These are phyloP conservation scores for Pseudobourletiella spinata DNA, from an alignment of 1,140 invertebrate species.

Conservation along the genomic window DNA sequence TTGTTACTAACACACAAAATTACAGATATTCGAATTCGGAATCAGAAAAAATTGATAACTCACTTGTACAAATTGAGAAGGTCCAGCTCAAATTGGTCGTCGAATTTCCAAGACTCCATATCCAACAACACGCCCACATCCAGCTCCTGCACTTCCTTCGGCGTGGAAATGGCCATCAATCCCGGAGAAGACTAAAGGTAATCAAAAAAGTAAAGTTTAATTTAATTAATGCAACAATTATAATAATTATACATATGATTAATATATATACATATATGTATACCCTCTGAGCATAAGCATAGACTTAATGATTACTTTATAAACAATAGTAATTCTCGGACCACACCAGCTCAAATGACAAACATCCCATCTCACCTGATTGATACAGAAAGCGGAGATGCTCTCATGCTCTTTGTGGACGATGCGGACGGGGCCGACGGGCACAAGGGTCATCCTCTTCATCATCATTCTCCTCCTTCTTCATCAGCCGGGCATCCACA, in stretches of 20 bases:
- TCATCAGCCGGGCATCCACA: constrained; percentile 27
- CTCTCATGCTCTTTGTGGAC: constrained; percentile 99
- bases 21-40: too few species aligned
- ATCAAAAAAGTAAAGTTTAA: too few species aligned
- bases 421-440: constrained; percentile 72
- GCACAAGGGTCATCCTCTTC: constrained; percentile 44
- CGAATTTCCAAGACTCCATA: constrained; percentile 72
- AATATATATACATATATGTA: too few species aligned
- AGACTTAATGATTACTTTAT: too few species aligned
- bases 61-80: constrained; percentile 76
- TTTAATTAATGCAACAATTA: neutral
- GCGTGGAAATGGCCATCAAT: constrained; percentile 82
- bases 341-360: too few species aligned
- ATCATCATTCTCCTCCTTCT: constrained; percentile 38
- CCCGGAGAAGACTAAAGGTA: constrained; percentile 65
- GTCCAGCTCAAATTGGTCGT: constrained; percentile 94
- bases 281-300: too few species aligned
- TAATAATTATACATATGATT: too few species aligned
- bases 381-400: constrained; percentile 93
- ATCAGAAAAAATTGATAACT: constrained; percentile 35
- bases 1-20: too few species aligned
- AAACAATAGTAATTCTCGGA: too few species aligned
- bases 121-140: constrained; percentile 83
- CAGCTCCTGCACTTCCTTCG: constrained; percentile 94
- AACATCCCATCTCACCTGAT: constrained; percentile 74